phyloP scores from a whole-genome alignment of 2,113 vertebrate genomes.

The Brevimyrus niger region DNA sequence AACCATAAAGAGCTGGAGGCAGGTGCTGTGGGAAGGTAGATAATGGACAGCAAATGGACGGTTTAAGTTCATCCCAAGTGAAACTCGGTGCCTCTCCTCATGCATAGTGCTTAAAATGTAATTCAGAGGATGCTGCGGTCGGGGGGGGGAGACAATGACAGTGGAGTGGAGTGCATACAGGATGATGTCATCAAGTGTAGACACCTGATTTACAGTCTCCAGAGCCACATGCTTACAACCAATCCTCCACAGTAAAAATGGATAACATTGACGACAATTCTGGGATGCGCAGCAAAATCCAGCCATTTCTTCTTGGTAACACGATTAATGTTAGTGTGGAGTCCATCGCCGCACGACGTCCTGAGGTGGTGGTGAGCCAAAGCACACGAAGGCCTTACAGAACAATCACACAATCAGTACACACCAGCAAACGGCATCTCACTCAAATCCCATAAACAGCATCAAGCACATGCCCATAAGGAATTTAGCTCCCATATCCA shows the following conservation, averaged over 20 bases:
- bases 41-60: background rate
- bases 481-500: background rate
- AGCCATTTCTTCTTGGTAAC: conserved; percentile 14
- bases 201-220: background rate
- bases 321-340: conserved; percentile 10
- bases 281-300: background rate
- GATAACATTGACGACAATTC: conserved; percentile 12
- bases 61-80: background rate
- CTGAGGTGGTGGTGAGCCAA: background rate
- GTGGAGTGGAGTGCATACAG: background rate
- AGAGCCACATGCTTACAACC: background rate
- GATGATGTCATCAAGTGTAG: conserved; percentile 2
- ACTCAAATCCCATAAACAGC: background rate
- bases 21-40: background rate
- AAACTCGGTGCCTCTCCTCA: background rate
- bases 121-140: background rate
- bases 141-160: background rate
- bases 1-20: background rate
- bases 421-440: background rate
- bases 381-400: background rate
- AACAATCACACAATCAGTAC: conserved; percentile 3
- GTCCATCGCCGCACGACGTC: background rate
- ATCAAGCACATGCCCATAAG: background rate
- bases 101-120: background rate
- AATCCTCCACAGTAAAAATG: conserved; percentile 12